These are phyloP conservation scores for Otolemur garnettii DNA, from an alignment of 2,113 vertebrate genomes.

Conservation along the genomic window DNA sequence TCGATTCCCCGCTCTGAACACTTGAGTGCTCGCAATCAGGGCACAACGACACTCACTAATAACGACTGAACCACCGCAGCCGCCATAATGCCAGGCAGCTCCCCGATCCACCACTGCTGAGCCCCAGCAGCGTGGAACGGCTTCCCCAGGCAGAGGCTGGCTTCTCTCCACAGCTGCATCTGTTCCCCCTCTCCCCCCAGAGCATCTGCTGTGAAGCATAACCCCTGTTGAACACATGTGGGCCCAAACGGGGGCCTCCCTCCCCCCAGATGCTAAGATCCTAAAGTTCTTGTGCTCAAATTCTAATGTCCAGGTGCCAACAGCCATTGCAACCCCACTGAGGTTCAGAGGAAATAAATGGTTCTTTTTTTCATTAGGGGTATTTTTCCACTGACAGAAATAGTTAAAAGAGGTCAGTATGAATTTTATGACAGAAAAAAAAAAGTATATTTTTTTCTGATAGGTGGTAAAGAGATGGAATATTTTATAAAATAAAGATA, in stretches of 20 bases:
- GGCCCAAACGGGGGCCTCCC: slow-evolving; percentile 62
- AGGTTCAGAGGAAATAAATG: neutral
- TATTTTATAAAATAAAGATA: neutral
- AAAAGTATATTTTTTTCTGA: neutral
- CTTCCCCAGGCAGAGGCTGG: slow-evolving; percentile 40
- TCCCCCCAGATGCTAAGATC: slow-evolving; percentile 67
- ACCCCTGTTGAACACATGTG: slow-evolving; percentile 76
- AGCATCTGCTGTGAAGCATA: slow-evolving; percentile 77
- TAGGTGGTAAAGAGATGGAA: neutral
- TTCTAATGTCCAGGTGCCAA: slow-evolving; percentile 75
- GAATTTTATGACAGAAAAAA: slow-evolving; percentile 6
- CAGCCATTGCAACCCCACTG: slow-evolving; percentile 66
- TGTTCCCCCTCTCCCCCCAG: slow-evolving; percentile 80
- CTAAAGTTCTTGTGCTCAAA: slow-evolving; percentile 74
- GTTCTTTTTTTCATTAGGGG: slow-evolving; percentile 64
- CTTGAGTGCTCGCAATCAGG: slow-evolving; percentile 86
- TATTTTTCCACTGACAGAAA: slow-evolving; percentile 70
- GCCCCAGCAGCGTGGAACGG: slow-evolving; percentile 69
- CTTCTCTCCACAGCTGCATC: slow-evolving; percentile 78
- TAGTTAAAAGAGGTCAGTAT: slow-evolving; percentile 2
- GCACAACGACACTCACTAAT: slow-evolving; percentile 84
- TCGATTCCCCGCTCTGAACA: slow-evolving; percentile 85
- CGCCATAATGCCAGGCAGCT: slow-evolving; percentile 70
- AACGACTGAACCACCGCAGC: slow-evolving; percentile 80
- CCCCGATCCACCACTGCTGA: slow-evolving; percentile 70